Evolutionary conservation across 2,113 vertebrate species (phyloP), one percentile per base, ranked within the genome.

Genomic region (Gambusia holbrooki): DNA sequence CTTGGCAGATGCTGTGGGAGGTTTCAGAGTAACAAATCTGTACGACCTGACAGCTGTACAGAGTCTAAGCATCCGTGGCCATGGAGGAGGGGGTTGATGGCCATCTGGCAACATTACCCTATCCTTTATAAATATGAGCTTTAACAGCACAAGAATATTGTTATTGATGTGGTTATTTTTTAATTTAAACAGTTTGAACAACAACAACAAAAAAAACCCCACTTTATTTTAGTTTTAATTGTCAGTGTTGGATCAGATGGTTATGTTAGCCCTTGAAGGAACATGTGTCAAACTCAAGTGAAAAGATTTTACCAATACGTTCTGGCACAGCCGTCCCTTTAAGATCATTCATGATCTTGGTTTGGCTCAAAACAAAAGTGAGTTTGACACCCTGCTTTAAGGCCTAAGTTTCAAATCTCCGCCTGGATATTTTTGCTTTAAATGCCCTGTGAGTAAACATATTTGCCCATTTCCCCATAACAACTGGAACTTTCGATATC

Each of bases 101-200:
- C 88, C 90, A 92, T 90, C 88, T 90, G 89, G 80, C 74, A 60
- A 79, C 58, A 51, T 79, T 27, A 37, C 66, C 30, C 79, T 25
- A 32, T 35, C 58, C 40, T 71, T 68, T 30, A 78, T 63, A 73
- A 71, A 63, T 27, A 7, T 29, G 30, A 29, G 28, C 74, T 35
- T 4, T 29, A 32, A 62, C 42, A 69, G 32, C 28, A 71, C 35
- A 58, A 4, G 7, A 25, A 60, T 32, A 66, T 29, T 61, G 29
- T 35, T 22, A 71, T 54, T 35, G 30, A 80, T 61, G 32, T 2
- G 29, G 33, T 67, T 65, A 22, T 19, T 6, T 65, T 65, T 32
- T 19, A 15, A 19, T 32, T 32, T 33, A 19, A 32, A 32, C 29
- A 9, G 2, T 25, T 58, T 25, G 22, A 17, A 8, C 51, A 58